Conservation (phyloP, 2,113 vertebrate species). For the Galbula dea region DNA sequence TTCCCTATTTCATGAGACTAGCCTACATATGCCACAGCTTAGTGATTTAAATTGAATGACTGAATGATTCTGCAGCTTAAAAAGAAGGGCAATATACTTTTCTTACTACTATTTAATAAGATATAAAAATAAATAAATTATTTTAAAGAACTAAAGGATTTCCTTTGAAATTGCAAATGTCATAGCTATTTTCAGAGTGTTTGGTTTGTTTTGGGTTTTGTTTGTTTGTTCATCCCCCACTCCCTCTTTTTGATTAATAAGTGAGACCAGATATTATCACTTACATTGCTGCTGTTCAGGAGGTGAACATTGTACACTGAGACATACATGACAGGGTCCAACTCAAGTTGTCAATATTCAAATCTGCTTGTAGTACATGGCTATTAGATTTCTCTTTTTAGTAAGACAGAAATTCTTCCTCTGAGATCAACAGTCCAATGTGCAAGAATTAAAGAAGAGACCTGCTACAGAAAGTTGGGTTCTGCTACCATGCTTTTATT, state of each 20-base stretch:
- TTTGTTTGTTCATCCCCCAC: neutral
- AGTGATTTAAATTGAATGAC: neutral
- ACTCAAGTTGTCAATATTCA: neutral
- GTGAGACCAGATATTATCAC: neutral
- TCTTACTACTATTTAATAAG: neutral
- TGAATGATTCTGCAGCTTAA: neutral
- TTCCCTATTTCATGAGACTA: neutral
- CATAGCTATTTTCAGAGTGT: neutral
- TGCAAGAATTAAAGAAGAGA: neutral
- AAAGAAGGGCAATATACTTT: neutral
- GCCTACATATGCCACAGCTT: neutral
- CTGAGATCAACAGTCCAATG: neutral
- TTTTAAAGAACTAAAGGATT: neutral
- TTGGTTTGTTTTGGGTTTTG: neutral
- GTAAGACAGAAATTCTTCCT: neutral
- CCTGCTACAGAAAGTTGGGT: accelerated
- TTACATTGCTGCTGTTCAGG: neutral
- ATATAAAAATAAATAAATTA: neutral
- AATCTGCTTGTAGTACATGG: neutral
- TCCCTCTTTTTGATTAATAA: neutral
- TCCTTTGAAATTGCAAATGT: neutral
- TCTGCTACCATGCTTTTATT: neutral
- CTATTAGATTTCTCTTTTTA: neutral
- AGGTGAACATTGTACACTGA: accelerated
- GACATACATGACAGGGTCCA: neutral